phyloP scores from a whole-genome alignment of 2,113 vertebrate species.

The Phrynosoma platyrhinos region DNA sequence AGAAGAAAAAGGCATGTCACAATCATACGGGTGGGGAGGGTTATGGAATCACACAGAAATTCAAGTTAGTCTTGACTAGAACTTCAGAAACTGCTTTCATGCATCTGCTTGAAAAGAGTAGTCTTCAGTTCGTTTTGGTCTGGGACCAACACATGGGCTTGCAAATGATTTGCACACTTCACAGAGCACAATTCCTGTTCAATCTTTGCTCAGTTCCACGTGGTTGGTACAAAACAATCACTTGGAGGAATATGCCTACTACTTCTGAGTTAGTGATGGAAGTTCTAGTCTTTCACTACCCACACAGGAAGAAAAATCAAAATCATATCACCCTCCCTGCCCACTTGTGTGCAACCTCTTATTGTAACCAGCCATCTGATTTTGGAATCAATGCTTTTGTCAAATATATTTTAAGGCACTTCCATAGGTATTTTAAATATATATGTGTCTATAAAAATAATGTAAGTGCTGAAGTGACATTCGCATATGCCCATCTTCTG shows the following conservation, averaged over 20 bases:
- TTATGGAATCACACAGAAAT: slow-evolving; percentile 70
- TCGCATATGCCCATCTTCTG: slow-evolving; percentile 76
- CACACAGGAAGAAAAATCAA: slow-evolving; percentile 53
- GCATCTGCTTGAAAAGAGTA: slow-evolving; percentile 49
- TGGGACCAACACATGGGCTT: slow-evolving; percentile 56
- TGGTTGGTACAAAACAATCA: background rate
- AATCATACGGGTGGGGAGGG: slow-evolving; percentile 66
- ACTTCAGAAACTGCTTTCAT: slow-evolving; percentile 67
- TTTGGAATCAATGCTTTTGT: slow-evolving; percentile 73
- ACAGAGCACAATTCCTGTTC: background rate
- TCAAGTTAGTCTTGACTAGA: slow-evolving; percentile 67
- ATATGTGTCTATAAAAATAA: slow-evolving; percentile 82
- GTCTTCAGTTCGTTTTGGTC: slow-evolving; percentile 57
- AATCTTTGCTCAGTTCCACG: background rate
- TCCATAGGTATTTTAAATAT: slow-evolving; percentile 72
- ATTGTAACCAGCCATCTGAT: slow-evolving; percentile 65
- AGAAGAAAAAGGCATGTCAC: slow-evolving; percentile 78
- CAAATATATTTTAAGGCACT: slow-evolving; percentile 84
- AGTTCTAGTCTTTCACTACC: slow-evolving; percentile 41
- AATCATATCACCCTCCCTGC: slow-evolving; percentile 55
- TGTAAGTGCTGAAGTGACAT: slow-evolving; percentile 79
- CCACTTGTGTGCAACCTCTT: slow-evolving; percentile 72
- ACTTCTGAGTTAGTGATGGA: slow-evolving; percentile 8
- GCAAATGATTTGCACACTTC: slow-evolving; percentile 6
- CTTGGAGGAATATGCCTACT: background rate